Conservation (phyloP, 2,113 vertebrate species). For the Lycaon pictus region DNA sequence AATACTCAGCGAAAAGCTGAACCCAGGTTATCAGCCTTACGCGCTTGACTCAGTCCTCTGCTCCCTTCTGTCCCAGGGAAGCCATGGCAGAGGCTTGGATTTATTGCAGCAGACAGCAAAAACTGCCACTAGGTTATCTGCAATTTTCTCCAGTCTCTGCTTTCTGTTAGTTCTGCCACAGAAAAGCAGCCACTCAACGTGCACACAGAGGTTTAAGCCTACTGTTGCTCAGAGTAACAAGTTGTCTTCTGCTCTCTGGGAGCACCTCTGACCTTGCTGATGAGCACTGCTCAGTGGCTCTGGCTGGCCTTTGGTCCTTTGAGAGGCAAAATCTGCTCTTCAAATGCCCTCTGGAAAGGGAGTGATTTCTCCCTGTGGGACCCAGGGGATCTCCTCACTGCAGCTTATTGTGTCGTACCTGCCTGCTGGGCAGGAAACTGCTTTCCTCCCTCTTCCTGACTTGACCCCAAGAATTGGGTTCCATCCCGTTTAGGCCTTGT, state of each 20-base stretch:
- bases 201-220: background rate
- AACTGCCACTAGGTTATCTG: background rate
- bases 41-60: background rate
- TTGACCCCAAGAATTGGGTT: background rate
- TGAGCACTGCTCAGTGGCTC: background rate
- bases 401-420: background rate
- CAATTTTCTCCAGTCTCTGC: background rate
- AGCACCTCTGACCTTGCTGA: background rate
- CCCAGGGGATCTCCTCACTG: background rate
- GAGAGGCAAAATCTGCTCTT: background rate
- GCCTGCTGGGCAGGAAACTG: background rate
- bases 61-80: background rate
- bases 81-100: background rate
- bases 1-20: background rate
- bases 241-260: background rate
- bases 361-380: background rate
- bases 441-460: background rate
- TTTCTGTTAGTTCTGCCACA: background rate
- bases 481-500: background rate
- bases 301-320: background rate
- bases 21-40: background rate
- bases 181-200: background rate
- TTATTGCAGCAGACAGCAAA: background rate
- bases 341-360: background rate
- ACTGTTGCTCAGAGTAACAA: background rate